Evolutionary conservation across 1,140 invertebrate species (phyloP), one percentile per base, ranked within the genome.

Genomic region (Elysia chlorotica): DNA sequence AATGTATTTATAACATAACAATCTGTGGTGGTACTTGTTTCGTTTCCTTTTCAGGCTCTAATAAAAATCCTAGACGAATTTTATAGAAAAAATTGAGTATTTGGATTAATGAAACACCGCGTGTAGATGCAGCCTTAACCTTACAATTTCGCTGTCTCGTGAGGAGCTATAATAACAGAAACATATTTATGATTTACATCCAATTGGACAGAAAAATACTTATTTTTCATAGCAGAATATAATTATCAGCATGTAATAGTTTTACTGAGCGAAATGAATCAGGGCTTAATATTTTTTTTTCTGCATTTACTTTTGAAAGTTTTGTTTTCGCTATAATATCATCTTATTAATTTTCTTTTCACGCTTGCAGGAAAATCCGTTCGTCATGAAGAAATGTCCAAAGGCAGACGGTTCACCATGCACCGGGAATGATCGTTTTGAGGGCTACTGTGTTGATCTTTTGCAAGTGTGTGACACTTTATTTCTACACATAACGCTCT

Each of bases 401-500:
- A 2, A 1, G 1, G 65, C n/a, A n/a, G n/a, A 54, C 23, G 65
- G 65, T 17, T 33, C 28, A 0, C 41, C 65, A 1, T 67, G 65
- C 21, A 28, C 3, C 36, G 38, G 65, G 21, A 74, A 78, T 69
- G 41, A 95, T 70, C 87, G 91, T 54, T 97, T 93, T 83, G 93
- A 96, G 85, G 86, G 86, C 1, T 87, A 82, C 68, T 86, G 84
- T 72, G 76, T 81, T 1, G 86, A 87, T 65, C 73, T 87, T 35
- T 72, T 81, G 19, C 69, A 78, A 54, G 65, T 67, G 33, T 30
- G 6, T 57, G 56, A 57, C 6, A 57, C 6, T 57, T 57, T 6
- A 23, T 57, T 48, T 10, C n/a, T 10, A 14, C n/a, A 14, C 10
- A 48, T 48, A n/a, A 48, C 41, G n/a, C 41, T 10, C n/a, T 10